Conservation (phyloP, 2,113 vertebrate genomes). For the Thalassarche chlororhynchos region DNA sequence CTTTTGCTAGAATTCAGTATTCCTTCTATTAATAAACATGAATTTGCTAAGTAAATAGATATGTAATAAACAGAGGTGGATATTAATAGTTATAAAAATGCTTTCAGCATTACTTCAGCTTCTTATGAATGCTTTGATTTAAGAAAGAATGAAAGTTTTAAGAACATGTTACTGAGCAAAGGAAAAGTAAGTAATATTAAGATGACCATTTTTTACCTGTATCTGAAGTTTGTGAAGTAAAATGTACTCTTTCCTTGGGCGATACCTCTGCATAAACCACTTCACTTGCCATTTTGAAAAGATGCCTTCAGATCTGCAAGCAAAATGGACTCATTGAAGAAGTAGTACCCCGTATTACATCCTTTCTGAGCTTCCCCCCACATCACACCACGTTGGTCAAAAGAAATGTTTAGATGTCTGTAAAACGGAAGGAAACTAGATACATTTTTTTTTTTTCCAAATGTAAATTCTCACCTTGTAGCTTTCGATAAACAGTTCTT, state of each 20-base stretch:
- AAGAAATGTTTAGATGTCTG: not conserved
- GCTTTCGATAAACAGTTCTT: not conserved
- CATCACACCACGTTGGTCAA: not conserved
- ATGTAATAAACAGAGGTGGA: not conserved
- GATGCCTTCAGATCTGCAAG: not conserved
- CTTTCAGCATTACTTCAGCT: not conserved
- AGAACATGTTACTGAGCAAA: not conserved
- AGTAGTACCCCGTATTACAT: not conserved
- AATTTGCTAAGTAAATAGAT: not conserved
- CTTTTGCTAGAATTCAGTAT: not conserved
- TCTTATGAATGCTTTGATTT: rapidly evolving
- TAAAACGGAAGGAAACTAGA: constrained; percentile 27
- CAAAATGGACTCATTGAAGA: constrained; percentile 1
- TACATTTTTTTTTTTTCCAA: not conserved
- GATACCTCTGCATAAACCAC: not conserved
- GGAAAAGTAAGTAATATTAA: not conserved
- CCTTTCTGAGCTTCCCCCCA: not conserved
- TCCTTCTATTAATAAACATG: not conserved
- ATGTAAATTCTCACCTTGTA: not conserved
- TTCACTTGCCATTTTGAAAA: constrained; percentile 33
- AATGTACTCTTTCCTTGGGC: not conserved
- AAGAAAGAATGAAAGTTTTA: not conserved
- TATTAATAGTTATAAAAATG: not conserved
- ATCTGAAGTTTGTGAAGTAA: not conserved
- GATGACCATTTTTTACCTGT: not conserved